These are phyloP conservation scores for Harmothoe impar DNA, from an alignment of 2,888 invertebrate genomes.

Conservation along the genomic window DNA sequence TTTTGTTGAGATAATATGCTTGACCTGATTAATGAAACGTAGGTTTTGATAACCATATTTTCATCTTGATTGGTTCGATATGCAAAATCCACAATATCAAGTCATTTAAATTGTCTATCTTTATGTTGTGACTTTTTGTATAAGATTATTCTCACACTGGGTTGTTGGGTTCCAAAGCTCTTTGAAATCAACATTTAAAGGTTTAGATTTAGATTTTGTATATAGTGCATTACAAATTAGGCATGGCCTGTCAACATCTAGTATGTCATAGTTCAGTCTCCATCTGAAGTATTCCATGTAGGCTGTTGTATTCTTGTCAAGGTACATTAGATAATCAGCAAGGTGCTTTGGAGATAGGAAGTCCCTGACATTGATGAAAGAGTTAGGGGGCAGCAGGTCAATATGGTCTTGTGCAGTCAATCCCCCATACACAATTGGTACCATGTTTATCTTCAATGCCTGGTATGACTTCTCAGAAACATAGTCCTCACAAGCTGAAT, in stretches of 20 bases:
- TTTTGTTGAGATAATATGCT: no score
- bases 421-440: slow-evolving; percentile 56
- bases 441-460: background rate
- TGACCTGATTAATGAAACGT: no score
- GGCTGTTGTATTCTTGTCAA: background rate
- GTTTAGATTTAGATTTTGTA: background rate
- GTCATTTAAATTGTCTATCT: no score
- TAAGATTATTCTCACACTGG: background rate
- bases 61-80: no score
- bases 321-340: slow-evolving; percentile 33
- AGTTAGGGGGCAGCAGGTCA: slow-evolving; percentile 20
- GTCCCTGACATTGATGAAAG: slow-evolving; percentile 54
- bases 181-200: background rate
- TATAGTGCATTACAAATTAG: background rate
- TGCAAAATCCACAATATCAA: no score
- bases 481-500: slow-evolving; percentile 54
- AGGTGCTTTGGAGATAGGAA: slow-evolving; percentile 39
- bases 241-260: background rate
- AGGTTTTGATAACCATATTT: no score
- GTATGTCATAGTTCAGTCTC: background rate
- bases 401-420: slow-evolving; percentile 23
- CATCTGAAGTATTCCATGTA: background rate
- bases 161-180: background rate
- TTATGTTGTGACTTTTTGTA: background rate
- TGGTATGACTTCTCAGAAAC: slow-evolving; percentile 20